Percentiles rank a stretch among this genome's conserved stretches.
Conservation (phyloP, 2,797 vertebrate genomes). For the Botia almorhae region DNA sequence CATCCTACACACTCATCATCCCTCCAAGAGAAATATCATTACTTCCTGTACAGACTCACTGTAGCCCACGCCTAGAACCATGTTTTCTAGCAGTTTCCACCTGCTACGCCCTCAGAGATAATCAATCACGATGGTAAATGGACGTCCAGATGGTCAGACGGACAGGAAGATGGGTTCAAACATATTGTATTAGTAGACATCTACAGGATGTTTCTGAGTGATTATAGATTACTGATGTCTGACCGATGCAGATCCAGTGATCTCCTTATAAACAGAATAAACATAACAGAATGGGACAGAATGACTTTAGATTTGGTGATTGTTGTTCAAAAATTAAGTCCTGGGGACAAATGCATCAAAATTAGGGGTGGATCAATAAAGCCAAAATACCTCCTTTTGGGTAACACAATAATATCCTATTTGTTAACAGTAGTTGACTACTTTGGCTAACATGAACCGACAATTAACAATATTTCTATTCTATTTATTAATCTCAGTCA, state of each 20-base stretch:
- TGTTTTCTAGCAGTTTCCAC: slow-evolving; percentile 48
- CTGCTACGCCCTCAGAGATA: slow-evolving; percentile 34
- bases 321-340: no score
- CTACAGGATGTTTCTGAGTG: background rate
- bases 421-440: no score
- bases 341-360: no score
- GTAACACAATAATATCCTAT: no score
- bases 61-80: background rate
- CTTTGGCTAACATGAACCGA: no score
- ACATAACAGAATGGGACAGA: background rate
- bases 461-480: no score
- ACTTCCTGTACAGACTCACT: background rate
- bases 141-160: slow-evolving; percentile 17
- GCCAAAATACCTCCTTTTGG: background rate
- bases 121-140: slow-evolving; percentile 37
- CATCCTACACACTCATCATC: slow-evolving; percentile 1
- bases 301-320: no score
- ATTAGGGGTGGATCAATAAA: background rate
- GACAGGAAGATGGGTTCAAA: slow-evolving; percentile 33
- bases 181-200: background rate
- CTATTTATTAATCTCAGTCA: no score
- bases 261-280: background rate
- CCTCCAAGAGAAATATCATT: background rate
- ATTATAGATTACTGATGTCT: background rate
- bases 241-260: background rate